Percentiles rank a stretch among this genome's conserved stretches.
phyloP scores from a whole-genome alignment of 1,140 invertebrate species.

The Pantala flavescens region DNA sequence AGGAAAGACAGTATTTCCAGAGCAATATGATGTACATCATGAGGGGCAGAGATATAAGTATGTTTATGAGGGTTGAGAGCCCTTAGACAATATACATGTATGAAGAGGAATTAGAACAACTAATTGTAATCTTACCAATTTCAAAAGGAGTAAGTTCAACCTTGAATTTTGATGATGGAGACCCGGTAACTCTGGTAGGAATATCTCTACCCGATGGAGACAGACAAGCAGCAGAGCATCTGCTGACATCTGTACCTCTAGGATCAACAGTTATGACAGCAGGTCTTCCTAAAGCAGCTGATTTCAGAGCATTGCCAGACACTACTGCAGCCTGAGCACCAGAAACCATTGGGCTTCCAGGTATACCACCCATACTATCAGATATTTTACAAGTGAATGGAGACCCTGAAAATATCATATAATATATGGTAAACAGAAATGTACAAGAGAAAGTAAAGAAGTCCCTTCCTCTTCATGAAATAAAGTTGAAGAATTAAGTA shows the following conservation, averaged over 20 bases:
- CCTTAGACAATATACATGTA: too few relatives aligned
- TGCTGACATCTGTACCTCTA: slow-evolving; percentile 35
- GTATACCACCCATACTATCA: slow-evolving; percentile 33
- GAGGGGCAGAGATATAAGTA: too few relatives aligned
- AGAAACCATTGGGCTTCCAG: slow-evolving; percentile 31
- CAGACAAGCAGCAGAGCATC: slow-evolving; percentile 56
- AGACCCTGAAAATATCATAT: slow-evolving; percentile 48
- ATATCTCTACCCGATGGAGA: slow-evolving; percentile 68
- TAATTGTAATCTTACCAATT: slow-evolving; percentile 44
- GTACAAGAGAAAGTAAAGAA: not conserved
- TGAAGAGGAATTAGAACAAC: too few relatives aligned
- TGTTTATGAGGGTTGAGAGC: too few relatives aligned
- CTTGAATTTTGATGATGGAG: slow-evolving; percentile 49
- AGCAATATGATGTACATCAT: too few relatives aligned
- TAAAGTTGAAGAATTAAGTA: too few relatives aligned
- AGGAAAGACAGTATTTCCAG: too few relatives aligned
- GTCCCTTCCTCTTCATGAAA: too few relatives aligned
- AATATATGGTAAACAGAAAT: not conserved
- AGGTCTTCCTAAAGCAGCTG: slow-evolving; percentile 45
- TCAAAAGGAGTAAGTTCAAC: slow-evolving; percentile 70
- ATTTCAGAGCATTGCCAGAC: slow-evolving; percentile 47
- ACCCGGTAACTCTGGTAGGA: slow-evolving; percentile 46
- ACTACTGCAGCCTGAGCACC: slow-evolving; percentile 48
- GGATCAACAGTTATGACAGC: slow-evolving; percentile 52
- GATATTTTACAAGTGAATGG: slow-evolving; percentile 76